Evolutionary conservation across 2,888 invertebrate species (phyloP).

Genomic region (Bruchidius siliquastri): DNA sequence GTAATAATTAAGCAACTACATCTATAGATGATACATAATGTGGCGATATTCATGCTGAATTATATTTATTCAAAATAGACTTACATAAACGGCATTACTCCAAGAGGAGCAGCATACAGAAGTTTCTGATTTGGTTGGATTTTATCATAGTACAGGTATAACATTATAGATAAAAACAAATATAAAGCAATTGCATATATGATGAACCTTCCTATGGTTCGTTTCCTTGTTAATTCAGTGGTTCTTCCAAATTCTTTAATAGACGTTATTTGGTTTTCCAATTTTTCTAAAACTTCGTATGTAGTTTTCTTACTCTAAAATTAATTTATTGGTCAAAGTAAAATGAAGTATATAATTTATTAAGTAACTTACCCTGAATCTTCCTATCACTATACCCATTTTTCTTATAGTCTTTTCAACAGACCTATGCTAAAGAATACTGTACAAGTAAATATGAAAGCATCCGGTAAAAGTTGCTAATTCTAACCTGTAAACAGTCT

Average conservation of each 20-base stretch:
- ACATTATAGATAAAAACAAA: constrained; percentile 65
- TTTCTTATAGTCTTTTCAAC: constrained; percentile 8
- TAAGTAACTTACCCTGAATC: constrained; percentile 59
- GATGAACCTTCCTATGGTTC: constrained; percentile 70
- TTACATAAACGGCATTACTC: constrained; percentile 81
- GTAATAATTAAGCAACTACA: too few species aligned
- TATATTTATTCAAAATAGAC: constrained; percentile 41
- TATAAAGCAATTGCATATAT: constrained; percentile 62
- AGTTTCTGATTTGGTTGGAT: constrained; percentile 68
- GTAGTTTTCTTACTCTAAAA: constrained; percentile 55
- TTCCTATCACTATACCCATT: constrained; percentile 64
- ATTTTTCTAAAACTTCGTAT: constrained; percentile 58
- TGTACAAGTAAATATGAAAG: background rate
- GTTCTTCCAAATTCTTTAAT: constrained; percentile 76
- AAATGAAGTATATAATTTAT: background rate
- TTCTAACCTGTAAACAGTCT: background rate
- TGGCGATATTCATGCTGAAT: too few species aligned
- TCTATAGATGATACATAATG: too few species aligned
- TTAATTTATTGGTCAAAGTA: background rate
- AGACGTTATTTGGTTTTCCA: constrained; percentile 73
- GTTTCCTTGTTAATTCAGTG: constrained; percentile 77
- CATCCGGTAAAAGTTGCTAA: background rate
- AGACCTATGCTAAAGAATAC: background rate
- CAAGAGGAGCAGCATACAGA: constrained; percentile 71
- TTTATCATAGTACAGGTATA: constrained; percentile 78